phyloP scores from a whole-genome alignment of 2,113 vertebrate genomes.

The Microcebus lehilahytsara region DNA sequence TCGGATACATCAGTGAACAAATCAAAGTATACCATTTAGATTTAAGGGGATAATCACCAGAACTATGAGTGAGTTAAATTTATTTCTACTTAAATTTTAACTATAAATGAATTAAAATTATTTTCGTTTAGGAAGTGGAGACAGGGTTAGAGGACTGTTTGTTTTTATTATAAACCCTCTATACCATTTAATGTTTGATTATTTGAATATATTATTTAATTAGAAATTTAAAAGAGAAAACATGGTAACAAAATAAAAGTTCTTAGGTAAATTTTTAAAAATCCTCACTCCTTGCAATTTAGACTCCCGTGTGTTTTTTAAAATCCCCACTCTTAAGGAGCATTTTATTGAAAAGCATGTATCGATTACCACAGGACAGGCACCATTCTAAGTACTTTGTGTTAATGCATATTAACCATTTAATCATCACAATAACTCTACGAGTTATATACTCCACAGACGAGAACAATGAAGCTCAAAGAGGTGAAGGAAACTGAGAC shows the following conservation, averaged over 20 bases:
- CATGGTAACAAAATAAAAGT: not conserved
- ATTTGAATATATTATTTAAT: slow-evolving; percentile 7
- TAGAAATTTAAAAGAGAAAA: not conserved
- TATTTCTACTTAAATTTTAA: too few relatives aligned
- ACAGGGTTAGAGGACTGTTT: not conserved
- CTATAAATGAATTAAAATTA: not conserved
- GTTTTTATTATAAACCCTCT: slow-evolving; percentile 4
- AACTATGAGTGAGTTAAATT: not conserved
- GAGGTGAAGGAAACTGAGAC: not conserved
- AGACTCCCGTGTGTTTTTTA: not conserved
- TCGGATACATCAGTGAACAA: not conserved
- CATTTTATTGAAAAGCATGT: not conserved
- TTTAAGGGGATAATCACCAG: not conserved
- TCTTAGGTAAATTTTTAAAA: not conserved
- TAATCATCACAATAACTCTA: not conserved
- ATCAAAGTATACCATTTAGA: not conserved
- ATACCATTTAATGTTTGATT: not conserved
- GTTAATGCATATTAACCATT: not conserved
- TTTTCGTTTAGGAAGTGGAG: not conserved
- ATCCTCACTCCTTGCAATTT: not conserved
- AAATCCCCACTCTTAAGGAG: not conserved
- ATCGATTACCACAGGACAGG: not conserved
- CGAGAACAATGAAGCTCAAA: slow-evolving; percentile 19
- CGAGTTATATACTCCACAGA: not conserved
- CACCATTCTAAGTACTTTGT: not conserved